phyloP scores from a whole-genome alignment of 2,888 invertebrate genomes.

The Apamea sordens region DNA sequence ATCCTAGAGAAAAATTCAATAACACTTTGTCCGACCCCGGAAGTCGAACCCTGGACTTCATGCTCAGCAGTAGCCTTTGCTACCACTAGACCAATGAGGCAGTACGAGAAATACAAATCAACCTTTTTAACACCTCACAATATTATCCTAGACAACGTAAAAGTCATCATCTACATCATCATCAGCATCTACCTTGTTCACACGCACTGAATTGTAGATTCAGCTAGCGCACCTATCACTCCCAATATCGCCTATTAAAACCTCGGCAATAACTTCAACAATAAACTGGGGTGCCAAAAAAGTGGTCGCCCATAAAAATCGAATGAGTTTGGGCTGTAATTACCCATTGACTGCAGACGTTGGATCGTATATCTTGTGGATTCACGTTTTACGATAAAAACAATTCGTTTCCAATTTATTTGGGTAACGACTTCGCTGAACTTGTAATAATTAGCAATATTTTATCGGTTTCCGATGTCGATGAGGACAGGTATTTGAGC shows the following conservation, averaged over 20 bases:
- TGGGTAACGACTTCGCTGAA: conserved; percentile 35
- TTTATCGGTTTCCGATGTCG: conserved; percentile 38
- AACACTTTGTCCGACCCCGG: background rate
- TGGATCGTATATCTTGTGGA: conserved; percentile 61
- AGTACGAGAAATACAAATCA: background rate
- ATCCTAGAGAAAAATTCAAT: background rate
- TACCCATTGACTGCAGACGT: conserved; percentile 70
- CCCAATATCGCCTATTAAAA: conserved; percentile 48
- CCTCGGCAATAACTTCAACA: conserved; percentile 51
- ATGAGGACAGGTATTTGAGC: conserved; percentile 11
- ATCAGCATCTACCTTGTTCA: background rate
- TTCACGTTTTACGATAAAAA: conserved; percentile 64
- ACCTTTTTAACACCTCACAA: background rate
- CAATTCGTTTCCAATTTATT: conserved; percentile 65
- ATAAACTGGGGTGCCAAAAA: conserved; percentile 62
- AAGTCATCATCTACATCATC: background rate
- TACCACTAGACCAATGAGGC: background rate
- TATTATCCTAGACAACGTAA: background rate
- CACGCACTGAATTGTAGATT: background rate
- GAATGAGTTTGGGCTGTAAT: conserved; percentile 67
- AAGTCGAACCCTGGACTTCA: background rate
- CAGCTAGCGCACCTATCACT: conserved; percentile 20
- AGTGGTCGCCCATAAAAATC: conserved; percentile 63
- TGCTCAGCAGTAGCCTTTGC: no score
- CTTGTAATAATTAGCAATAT: conserved; percentile 57